A percentile compares a stretch with the other conserved stretches of the same genome.
Evolutionary conservation across 1,140 invertebrate genomes (phyloP).

Genomic region (Arion vulgaris): DNA sequence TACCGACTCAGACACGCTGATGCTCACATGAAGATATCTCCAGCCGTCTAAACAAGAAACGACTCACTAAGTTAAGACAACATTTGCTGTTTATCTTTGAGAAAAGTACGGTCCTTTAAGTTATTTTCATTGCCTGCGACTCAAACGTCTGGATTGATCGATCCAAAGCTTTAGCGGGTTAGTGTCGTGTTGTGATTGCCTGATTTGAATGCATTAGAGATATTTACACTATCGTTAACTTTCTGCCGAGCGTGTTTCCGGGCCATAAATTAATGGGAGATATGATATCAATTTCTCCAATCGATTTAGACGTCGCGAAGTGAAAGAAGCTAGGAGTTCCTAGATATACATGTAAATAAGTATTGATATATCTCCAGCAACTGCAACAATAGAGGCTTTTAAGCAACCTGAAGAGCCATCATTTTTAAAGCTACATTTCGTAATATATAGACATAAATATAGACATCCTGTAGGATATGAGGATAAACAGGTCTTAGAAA

Average conservation of each 20-base stretch:
- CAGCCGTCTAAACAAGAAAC: background rate
- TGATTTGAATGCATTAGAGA: constrained; percentile 35
- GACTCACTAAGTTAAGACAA: constrained; percentile 12
- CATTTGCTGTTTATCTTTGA: constrained; percentile 12
- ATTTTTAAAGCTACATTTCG: too few species aligned
- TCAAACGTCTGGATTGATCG: constrained; percentile 7
- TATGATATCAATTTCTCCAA: constrained; percentile 17
- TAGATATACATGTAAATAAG: background rate
- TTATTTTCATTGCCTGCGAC: constrained; percentile 4
- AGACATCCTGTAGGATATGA: too few species aligned
- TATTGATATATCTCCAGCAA: background rate
- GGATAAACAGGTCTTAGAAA: too few species aligned
- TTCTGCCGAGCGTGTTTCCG: constrained; percentile 5
- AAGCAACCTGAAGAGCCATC: too few species aligned
- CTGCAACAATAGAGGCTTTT: too few species aligned
- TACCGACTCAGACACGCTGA: constrained; percentile 4
- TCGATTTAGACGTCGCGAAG: background rate
- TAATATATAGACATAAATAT: too few species aligned
- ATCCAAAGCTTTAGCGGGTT: background rate
- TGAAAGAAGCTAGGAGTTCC: background rate
- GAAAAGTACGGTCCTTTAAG: background rate
- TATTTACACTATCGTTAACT: constrained; percentile 17
- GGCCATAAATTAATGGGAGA: constrained; percentile 20
- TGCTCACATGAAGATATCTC: background rate
- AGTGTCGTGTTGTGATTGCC: constrained; percentile 30